Base-by-base conservation (phyloP, 2,113 vertebrate species). In the Psilopogon haemacephalus region DNA sequence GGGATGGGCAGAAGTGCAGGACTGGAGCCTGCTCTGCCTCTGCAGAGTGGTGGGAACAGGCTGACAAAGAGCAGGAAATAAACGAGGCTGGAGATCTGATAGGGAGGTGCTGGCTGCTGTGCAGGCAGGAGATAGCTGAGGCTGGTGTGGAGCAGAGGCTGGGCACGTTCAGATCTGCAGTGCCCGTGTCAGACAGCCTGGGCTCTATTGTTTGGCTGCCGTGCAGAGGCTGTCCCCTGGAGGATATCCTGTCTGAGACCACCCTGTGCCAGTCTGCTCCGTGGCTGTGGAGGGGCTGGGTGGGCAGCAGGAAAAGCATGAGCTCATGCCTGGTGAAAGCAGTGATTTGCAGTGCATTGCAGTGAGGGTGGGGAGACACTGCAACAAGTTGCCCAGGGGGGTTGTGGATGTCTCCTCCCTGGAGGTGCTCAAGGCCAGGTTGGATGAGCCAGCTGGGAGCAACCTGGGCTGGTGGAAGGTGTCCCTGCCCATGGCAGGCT, bases 181-280 rank as follows among this genome's bases (percentile, higher is more conserved):
- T 44, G 84, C 89, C 83, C 91, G 52, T 6, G 15, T 54, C 84
- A 60, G 67, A 96, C 85, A 95, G 64, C 81, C 86, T 91, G 89
- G 86, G 93, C 95, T 96, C 95, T 94, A 95, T 97, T 98, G 97
- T 98, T 97, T 93, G 88, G 83, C 56, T 89, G 80, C 88, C 95
- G 82, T 91, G 69, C 95, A 81, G 97, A 97, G 96, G 95, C 96
- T 97, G 97, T 96, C 97, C 96, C 96, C 96, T 94, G 93, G 97
- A 98, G 98, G 98, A 98, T 97, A 98, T 98, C 98, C 98, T 98
- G 97, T 98, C 97, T 95, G 97, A 95, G 96, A 97, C 90, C 27
- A 93, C 93, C 94, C 97, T 73, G 96, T 95, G 96, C 97, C 96
- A 91, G 93, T 94, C 90, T 97, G 93, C 95, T 95, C 75, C 21